Percentiles rank a stretch among this genome's conserved stretches.
These are phyloP conservation scores for Alfaro cultratus DNA, from an alignment of 2,797 vertebrate genomes.

Conservation along the genomic window DNA sequence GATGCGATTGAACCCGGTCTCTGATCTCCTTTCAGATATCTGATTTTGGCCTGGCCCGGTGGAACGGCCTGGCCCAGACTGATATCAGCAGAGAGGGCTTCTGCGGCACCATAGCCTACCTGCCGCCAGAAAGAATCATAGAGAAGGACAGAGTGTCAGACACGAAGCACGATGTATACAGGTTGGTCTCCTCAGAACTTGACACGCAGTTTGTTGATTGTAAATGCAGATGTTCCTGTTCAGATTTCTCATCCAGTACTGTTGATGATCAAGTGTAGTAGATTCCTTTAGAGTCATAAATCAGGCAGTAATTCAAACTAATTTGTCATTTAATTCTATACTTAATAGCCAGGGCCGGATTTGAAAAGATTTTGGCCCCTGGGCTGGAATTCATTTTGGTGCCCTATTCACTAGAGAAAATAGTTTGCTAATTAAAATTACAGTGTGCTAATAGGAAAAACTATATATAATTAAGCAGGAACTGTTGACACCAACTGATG, in stretches of 20 bases:
- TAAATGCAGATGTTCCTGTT: not conserved
- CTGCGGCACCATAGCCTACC: constrained; percentile 96
- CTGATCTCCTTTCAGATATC: constrained; percentile 86
- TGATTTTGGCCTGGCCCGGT: constrained; percentile 96
- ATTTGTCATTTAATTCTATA: not conserved
- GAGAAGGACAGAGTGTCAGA: constrained; percentile 94
- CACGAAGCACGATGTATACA: constrained; percentile 97
- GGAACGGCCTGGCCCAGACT: constrained; percentile 91
- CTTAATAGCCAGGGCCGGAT: not conserved
- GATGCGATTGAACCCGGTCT: constrained; percentile 29
- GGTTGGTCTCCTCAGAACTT: constrained; percentile 75
- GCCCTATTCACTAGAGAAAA: too few relatives aligned
- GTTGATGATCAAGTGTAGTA: too few relatives aligned
- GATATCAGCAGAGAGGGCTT: constrained; percentile 97
- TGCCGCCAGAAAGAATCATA: constrained; percentile 96
- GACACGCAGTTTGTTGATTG: not conserved
- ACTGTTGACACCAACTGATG: too few relatives aligned
- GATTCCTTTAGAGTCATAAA: not conserved
- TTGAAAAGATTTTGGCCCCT: not conserved
- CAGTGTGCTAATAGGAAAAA: too few relatives aligned
- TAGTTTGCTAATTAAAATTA: too few relatives aligned
- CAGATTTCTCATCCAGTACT: not conserved
- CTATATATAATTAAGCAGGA: too few relatives aligned
- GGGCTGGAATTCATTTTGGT: too few relatives aligned
- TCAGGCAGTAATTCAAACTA: not conserved